Conservation (phyloP, 1,140 invertebrate genomes). For the Anastatus disparis region DNA sequence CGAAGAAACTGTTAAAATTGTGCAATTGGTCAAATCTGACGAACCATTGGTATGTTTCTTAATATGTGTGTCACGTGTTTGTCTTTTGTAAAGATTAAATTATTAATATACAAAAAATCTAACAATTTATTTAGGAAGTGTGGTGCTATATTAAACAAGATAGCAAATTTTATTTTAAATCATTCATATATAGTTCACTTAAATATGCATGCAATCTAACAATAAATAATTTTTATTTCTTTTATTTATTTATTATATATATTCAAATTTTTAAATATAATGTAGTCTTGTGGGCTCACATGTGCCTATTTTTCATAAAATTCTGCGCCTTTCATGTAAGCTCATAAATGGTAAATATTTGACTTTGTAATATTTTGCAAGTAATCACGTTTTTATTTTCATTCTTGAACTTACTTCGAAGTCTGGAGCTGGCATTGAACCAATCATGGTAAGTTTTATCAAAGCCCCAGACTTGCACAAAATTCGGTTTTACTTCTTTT, state of each 20-base stretch:
- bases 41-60: constrained; percentile 87
- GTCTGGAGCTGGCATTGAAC: constrained; percentile 91
- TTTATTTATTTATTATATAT: neutral
- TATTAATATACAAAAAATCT: constrained; percentile 42
- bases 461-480: constrained; percentile 47
- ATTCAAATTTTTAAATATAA: too few species aligned
- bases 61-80: constrained; percentile 45
- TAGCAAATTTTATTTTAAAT: constrained; percentile 48
- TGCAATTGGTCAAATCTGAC: constrained; percentile 95
- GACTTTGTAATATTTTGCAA: constrained; percentile 52
- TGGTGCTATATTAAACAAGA: constrained; percentile 46
- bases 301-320: constrained; percentile 1
- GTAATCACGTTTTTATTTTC: constrained; percentile 67
- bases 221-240: constrained; percentile 42
- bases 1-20: constrained; percentile 96
- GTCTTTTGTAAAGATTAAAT: constrained; percentile 47
- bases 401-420: constrained; percentile 73
- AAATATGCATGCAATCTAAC: constrained; percentile 49
- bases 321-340: neutral
- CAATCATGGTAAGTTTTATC: constrained; percentile 89
- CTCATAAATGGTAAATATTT: constrained; percentile 19
- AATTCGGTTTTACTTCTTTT: constrained; percentile 20
- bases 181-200: constrained; percentile 42
- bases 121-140: constrained; percentile 48
- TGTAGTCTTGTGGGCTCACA: constrained; percentile 20